Evolutionary conservation across 2,888 invertebrate species (phyloP).

Genomic region (Cosmopolites sordidus): DNA sequence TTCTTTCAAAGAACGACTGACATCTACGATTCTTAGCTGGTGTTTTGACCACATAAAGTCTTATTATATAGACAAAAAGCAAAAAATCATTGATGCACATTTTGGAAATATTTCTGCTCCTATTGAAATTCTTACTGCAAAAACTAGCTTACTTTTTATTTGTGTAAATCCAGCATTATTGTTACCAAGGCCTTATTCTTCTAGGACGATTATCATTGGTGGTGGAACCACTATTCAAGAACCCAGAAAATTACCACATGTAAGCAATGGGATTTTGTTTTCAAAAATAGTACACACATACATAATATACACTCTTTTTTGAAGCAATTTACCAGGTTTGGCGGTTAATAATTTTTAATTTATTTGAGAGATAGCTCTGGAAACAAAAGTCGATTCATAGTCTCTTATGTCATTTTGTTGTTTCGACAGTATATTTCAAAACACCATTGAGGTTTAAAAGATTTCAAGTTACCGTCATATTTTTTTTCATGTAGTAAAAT

Average conservation of each 20-base stretch:
- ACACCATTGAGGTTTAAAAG: no score
- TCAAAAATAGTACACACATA: background rate
- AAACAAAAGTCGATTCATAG: no score
- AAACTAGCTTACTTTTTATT: background rate
- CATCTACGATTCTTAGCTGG: constrained; percentile 4
- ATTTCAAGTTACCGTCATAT: no score
- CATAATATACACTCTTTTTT: no score
- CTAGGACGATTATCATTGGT: constrained; percentile 3
- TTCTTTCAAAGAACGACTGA: constrained; percentile 41
- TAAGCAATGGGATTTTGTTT: background rate
- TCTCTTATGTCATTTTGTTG: no score
- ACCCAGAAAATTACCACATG: background rate
- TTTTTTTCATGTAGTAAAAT: no score
- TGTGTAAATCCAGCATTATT: constrained; percentile 1
- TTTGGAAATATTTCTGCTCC: background rate
- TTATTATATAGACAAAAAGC: background rate
- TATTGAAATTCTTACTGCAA: background rate
- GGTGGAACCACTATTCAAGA: background rate
- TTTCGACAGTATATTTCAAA: no score
- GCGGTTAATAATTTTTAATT: no score
- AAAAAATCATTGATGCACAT: background rate
- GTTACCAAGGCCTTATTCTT: background rate
- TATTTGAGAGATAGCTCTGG: no score
- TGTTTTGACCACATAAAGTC: constrained; percentile 19
- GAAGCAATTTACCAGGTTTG: no score